Base-by-base conservation (phyloP, 2,797 vertebrate genomes). In the Iguana delicatissima region DNA sequence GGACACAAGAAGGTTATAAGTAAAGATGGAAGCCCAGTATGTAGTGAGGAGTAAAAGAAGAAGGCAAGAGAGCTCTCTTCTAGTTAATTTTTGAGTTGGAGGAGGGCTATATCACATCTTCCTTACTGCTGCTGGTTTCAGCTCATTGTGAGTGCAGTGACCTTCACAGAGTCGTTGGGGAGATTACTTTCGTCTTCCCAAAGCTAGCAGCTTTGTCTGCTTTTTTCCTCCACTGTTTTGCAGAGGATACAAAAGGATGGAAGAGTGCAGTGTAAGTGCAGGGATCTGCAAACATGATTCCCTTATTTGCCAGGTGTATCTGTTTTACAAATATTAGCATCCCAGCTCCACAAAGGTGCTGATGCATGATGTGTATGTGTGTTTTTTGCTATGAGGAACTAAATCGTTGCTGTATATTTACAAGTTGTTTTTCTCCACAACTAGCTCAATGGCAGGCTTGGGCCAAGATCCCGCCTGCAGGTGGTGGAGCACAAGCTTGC, bases 261-360 rank as follows among this genome's bases (percentile, higher is more conserved):
- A 22, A 0, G 4, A 26, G 0, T 0, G 1, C 4, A 0, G 67
- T 22, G 2, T 29, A 10, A 77, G 9, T 42, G n/a, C 35, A 59
- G 4, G 77, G 62, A 83, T 29, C 16, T 52, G 35, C 22, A 55
- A 86, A 74, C 38, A 35, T 3, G 4, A 18, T 10, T 52, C 52
- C 26, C 46, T 59, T 86, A 42, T 42, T 76, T 38, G 42, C 18
- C 85, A 26, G 69, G 29, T 32, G 12, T 29, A 52, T 69, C 42
- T 84, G 0, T 24, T 50, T 10, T 10, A 42, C 42, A 8, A 29
- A 18, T 50, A 29, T 72, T 20, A 46, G 84, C 64, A 20, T 16
- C 14, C 32, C 3, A 8, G 46, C 50, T 3, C 26, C 4, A 6
- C 42, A 64, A 50, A 85, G 22, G 3, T 18, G n/a, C 6, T 50